Evolutionary conservation across 1,140 invertebrate species (phyloP).

Genomic region (Samia ricini): DNA sequence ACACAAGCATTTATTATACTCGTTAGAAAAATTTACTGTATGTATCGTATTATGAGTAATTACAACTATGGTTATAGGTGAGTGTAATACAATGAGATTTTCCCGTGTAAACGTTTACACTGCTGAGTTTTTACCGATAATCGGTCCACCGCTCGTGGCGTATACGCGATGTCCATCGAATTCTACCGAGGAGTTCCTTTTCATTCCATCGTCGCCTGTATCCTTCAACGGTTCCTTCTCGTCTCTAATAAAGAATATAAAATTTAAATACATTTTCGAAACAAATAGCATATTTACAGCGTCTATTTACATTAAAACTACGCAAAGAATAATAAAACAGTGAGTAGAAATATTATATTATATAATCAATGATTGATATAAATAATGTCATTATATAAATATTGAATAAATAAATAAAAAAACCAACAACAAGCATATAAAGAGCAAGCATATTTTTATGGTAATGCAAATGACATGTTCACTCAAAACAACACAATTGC

Average conservation of each 20-base stretch:
- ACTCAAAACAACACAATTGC: neutral
- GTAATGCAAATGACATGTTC: neutral
- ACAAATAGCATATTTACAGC: slow-evolving; percentile 16
- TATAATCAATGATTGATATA: neutral
- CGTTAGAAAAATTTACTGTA: slow-evolving; percentile 5
- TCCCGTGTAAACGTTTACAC: slow-evolving; percentile 77
- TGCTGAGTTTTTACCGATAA: slow-evolving; percentile 90
- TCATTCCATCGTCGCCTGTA: slow-evolving; percentile 81
- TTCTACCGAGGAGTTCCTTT: slow-evolving; percentile 86
- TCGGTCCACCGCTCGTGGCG: slow-evolving; percentile 84
- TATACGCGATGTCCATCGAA: slow-evolving; percentile 89
- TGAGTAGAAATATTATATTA: neutral
- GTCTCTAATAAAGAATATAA: slow-evolving; percentile 78
- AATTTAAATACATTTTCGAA: neutral
- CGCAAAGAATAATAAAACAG: neutral
- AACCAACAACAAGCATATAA: no score
- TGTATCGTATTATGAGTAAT: neutral
- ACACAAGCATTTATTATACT: slow-evolving; percentile 52
- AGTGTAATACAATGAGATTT: neutral
- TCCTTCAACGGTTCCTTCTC: slow-evolving; percentile 89
- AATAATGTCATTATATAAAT: neutral
- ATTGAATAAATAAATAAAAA: no score
- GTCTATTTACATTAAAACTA: slow-evolving; percentile 21
- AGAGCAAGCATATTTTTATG: neutral
- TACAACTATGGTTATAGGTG: no score